These are phyloP conservation scores for Centruroides sculpturatus DNA, from an alignment of 1,140 invertebrate species.

Conservation along the genomic window DNA sequence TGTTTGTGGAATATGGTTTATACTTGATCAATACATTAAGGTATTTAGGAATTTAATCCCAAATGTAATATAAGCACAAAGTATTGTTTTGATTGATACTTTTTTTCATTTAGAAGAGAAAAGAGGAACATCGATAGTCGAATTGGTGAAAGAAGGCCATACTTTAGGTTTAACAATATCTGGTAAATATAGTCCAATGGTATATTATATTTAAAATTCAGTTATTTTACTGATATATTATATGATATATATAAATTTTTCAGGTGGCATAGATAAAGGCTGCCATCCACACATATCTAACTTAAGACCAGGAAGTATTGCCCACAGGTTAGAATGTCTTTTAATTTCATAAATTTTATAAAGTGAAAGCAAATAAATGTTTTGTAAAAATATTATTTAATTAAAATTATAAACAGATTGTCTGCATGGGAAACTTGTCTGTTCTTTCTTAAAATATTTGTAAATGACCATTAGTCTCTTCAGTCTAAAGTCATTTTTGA, in stretches of 20 bases:
- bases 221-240: no score
- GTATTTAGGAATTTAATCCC: no score
- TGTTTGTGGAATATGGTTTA: no score
- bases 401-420: background rate
- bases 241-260: slow-evolving; percentile 2
- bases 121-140: slow-evolving; percentile 7
- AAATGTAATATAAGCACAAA: no score
- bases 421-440: background rate
- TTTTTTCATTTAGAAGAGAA: slow-evolving; percentile 5
- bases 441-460: background rate
- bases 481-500: no score
- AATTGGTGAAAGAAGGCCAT: slow-evolving; percentile 15
- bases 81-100: background rate
- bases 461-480: background rate
- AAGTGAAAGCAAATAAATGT: background rate
- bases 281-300: slow-evolving; percentile 38
- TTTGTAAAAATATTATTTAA: background rate
- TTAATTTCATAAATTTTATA: background rate
- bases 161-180: slow-evolving; percentile 17
- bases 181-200: slow-evolving; percentile 2
- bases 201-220: no score
- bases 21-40: no score
- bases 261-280: slow-evolving; percentile 42
- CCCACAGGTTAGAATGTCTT: slow-evolving; percentile 30
- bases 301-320: slow-evolving; percentile 42